phyloP scores from a whole-genome alignment of 1,140 invertebrate species.

The Pentalonia nigronervosa region DNA sequence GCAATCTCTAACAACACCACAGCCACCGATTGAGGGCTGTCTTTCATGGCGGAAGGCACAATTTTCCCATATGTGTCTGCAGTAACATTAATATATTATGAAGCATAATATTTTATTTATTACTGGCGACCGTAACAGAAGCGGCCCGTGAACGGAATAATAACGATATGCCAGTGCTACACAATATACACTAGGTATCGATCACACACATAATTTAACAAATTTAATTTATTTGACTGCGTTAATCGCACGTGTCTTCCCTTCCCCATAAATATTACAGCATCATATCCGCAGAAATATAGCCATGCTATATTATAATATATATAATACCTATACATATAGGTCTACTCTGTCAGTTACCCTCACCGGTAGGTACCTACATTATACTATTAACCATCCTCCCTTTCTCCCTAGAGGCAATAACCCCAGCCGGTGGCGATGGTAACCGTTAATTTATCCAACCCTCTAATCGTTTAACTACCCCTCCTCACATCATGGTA shows the following conservation, averaged over 20 bases:
- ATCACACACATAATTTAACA: conserved; percentile 33
- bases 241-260: not conserved
- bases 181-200: not conserved
- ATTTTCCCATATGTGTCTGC: not conserved
- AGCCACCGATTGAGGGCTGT: not conserved
- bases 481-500: not conserved
- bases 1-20: not conserved
- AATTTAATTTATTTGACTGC: not conserved
- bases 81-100: not conserved
- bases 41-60: not conserved
- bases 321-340: not conserved
- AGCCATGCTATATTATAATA: not conserved
- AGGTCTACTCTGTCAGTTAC: not conserved
- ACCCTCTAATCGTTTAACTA: conserved; percentile 15
- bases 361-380: conserved; percentile 2
- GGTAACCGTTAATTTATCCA: conserved; percentile 9
- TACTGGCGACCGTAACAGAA: not conserved
- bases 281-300: not conserved
- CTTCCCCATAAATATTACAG: not conserved
- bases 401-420: not conserved
- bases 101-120: conserved; percentile 3
- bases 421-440: not conserved
- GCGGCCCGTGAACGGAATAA: not conserved
- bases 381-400: conserved; percentile 10
- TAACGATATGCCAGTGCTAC: not conserved